These are phyloP conservation scores for Ceyx margarethae DNA, from an alignment of 2,113 vertebrate species.

Conservation along the genomic window DNA sequence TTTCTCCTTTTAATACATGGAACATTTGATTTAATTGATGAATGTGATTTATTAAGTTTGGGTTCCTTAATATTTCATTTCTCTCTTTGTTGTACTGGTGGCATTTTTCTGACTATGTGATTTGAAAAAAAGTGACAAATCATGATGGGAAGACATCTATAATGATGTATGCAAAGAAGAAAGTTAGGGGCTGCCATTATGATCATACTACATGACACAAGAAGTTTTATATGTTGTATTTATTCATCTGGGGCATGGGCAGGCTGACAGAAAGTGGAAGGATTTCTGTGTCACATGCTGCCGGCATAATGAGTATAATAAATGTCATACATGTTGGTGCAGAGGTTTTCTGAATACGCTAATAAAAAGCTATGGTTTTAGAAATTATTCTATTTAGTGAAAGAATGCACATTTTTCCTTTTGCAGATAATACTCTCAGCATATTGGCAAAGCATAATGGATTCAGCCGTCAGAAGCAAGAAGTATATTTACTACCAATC, in stretches of 20 bases:
- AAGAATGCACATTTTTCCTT: neutral
- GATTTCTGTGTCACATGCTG: neutral
- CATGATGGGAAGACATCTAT: neutral
- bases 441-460: slow-evolving; percentile 92
- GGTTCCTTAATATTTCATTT: neutral
- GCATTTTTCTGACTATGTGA: neutral
- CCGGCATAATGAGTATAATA: neutral
- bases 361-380: neutral
- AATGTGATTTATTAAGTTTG: neutral
- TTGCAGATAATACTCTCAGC: slow-evolving; percentile 93
- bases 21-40: neutral
- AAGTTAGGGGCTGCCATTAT: neutral
- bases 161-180: neutral
- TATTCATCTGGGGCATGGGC: neutral
- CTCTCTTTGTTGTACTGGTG: neutral
- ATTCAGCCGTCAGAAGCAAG: slow-evolving; percentile 75
- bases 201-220: neutral
- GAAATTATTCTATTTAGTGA: neutral
- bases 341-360: neutral
- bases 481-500: too few relatives aligned
- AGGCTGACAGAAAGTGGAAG: neutral
- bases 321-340: neutral
- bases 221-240: accelerated
- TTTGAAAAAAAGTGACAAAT: neutral
- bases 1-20: neutral